A percentile compares a stretch with the other conserved stretches of the same genome.
Conservation (phyloP, 2,888 invertebrate species). For the Matsumyia berberina region DNA sequence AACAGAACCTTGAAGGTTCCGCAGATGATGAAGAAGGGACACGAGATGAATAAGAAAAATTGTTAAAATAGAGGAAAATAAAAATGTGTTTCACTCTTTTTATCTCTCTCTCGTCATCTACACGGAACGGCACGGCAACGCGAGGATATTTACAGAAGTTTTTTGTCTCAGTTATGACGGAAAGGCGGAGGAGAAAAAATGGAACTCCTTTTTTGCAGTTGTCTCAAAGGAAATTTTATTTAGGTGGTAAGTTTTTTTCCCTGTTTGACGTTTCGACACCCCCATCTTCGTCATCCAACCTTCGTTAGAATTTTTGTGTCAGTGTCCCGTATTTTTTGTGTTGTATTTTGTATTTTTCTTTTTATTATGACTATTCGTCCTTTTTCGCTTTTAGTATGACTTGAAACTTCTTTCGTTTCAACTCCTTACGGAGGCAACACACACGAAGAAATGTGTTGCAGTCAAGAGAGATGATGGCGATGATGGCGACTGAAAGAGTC, state of each 20-base stretch:
- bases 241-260: conserved; percentile 35
- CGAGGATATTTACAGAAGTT: conserved; percentile 12
- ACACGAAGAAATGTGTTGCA: background rate
- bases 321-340: conserved; percentile 17
- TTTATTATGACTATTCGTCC: conserved; percentile 15
- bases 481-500: conserved; percentile 1
- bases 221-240: conserved; percentile 48
- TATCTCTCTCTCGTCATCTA: background rate
- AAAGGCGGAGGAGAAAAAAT: background rate
- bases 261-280: conserved; percentile 10
- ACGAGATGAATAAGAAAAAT: conserved; percentile 3
- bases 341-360: no score
- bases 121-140: background rate
- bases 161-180: conserved; percentile 1
- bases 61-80: background rate
- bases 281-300: background rate
- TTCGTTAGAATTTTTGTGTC: conserved; percentile 45
- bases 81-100: background rate
- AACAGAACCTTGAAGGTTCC: conserved; percentile 25
- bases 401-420: conserved; percentile 12
- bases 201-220: conserved; percentile 8
- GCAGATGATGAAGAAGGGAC: conserved; percentile 13
- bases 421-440: conserved; percentile 27
- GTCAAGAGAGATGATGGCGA: background rate
- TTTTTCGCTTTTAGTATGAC: conserved; percentile 26